Evolutionary conservation across 1,140 invertebrate species (phyloP).

Genomic region (Conus ventricosus): DNA sequence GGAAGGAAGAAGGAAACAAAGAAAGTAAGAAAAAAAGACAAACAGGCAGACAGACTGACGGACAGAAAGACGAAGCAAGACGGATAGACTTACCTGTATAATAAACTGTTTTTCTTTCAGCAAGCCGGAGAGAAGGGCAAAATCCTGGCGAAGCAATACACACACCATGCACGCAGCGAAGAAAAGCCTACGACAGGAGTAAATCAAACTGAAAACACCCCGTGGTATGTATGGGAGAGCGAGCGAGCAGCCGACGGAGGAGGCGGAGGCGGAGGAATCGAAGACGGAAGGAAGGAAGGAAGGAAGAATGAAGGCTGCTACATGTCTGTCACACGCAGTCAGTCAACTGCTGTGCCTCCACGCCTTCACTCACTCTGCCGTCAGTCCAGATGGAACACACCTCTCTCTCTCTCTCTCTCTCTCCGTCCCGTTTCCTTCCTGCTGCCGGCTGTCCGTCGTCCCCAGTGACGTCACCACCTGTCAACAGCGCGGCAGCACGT

Average conservation of each 20-base stretch:
- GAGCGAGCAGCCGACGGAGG: neutral
- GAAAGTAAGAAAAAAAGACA: neutral
- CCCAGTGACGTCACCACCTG: slow-evolving; percentile 21
- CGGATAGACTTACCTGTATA: too few species aligned
- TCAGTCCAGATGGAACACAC: neutral
- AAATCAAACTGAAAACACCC: neutral
- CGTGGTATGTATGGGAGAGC: neutral
- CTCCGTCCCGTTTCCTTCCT: neutral
- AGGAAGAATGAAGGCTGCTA: neutral
- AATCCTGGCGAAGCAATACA: too few species aligned
- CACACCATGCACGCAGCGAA: too few species aligned
- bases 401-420: neutral
- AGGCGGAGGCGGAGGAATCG: neutral
- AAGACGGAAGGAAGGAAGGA: neutral
- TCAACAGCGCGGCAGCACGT: slow-evolving; percentile 4
- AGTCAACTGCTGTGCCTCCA: neutral
- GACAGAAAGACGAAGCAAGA: too few species aligned
- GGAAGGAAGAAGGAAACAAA: too few species aligned
- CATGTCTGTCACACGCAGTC: neutral
- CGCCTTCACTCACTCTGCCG: neutral
- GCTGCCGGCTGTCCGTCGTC: slow-evolving; percentile 5
- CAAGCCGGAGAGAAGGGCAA: too few species aligned
- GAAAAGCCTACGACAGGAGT: neutral
- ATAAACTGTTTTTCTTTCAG: too few species aligned
- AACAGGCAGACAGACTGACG: neutral